A percentile compares a stretch with the other conserved stretches of the same genome.
These are phyloP conservation scores for Drosophila rhopaloa DNA, from an alignment of 1,140 invertebrate genomes.

Conservation along the genomic window DNA sequence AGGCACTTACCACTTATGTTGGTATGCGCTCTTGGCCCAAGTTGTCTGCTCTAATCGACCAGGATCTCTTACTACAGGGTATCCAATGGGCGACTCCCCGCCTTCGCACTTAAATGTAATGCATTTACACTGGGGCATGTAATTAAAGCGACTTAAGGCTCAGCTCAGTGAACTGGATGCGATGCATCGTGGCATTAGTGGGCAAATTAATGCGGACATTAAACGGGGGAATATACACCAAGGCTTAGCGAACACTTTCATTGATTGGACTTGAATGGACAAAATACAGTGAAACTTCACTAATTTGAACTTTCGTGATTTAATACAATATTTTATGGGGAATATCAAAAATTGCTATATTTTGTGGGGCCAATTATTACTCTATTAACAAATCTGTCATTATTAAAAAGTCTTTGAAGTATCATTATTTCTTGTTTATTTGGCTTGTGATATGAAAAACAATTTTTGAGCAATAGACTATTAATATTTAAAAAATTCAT, in stretches of 20 bases:
- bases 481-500: neutral
- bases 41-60: neutral
- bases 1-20: neutral
- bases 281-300: neutral
- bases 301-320: neutral
- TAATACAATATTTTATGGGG: too few species aligned
- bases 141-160: conserved; percentile 44
- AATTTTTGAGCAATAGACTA: too few species aligned
- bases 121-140: conserved; percentile 37
- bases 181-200: conserved; percentile 7
- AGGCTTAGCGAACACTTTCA: conserved; percentile 3
- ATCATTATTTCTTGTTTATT: too few species aligned
- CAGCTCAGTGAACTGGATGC: conserved; percentile 35
- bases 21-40: too few species aligned
- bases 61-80: neutral
- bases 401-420: too few species aligned
- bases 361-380: too few species aligned
- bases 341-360: too few species aligned
- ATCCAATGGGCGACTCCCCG: neutral
- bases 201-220: neutral
- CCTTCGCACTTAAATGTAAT: conserved; percentile 10
- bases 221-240: neutral
- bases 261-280: neutral
- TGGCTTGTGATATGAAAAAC: too few species aligned
- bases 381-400: too few species aligned